Conservation (phyloP, 2,797 vertebrate species). For the Tachyglossus aculeatus region DNA sequence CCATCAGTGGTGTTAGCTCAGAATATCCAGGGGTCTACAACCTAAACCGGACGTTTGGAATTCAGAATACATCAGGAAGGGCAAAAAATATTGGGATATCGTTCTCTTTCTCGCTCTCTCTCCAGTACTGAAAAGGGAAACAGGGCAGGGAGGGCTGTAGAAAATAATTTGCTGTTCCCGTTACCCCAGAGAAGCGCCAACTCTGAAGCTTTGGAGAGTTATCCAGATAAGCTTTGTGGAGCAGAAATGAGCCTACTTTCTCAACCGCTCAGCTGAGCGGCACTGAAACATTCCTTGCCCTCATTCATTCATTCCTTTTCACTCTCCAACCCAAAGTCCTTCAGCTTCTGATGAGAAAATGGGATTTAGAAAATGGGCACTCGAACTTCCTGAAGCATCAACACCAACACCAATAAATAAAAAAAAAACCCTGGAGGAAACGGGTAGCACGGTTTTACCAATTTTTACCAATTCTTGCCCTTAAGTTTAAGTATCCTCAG, state of each 20-base stretch:
- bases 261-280: too few relatives aligned
- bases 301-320: too few relatives aligned
- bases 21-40: conserved; percentile 15
- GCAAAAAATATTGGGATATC: conserved; percentile 20
- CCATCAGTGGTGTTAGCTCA: conserved; percentile 20
- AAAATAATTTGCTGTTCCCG: background rate
- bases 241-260: background rate
- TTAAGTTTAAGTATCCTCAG: too few relatives aligned
- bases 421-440: too few relatives aligned
- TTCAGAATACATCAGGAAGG: background rate
- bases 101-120: too few relatives aligned
- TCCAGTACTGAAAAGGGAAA: too few relatives aligned
- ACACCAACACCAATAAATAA: too few relatives aligned
- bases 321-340: background rate
- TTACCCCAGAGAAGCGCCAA: background rate
- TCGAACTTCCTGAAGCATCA: too few relatives aligned
- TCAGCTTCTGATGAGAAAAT: background rate
- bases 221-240: background rate
- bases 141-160: background rate
- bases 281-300: background rate
- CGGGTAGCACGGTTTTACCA: too few relatives aligned
- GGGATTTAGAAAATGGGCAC: background rate
- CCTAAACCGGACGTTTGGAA: conserved; percentile 20
- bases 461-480: too few relatives aligned
- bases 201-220: background rate